A percentile compares a stretch with the other conserved stretches of the same genome.
Evolutionary conservation across 2,797 vertebrate genomes (phyloP).

Genomic region (Halcyon badia): DNA sequence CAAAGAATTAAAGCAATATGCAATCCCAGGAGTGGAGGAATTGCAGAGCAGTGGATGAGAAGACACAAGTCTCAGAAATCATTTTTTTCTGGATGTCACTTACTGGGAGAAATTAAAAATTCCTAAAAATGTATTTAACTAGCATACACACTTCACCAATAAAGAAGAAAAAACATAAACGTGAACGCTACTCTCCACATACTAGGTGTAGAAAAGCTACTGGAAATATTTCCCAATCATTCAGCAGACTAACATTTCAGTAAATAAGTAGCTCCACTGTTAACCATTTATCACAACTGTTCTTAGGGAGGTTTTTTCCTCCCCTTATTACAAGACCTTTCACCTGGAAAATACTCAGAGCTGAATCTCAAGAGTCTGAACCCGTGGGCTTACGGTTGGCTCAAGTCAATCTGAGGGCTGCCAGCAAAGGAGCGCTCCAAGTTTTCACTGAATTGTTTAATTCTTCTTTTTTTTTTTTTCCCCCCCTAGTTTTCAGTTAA

Average conservation of each 20-base stretch:
- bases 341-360: neutral
- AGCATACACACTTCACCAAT: neutral
- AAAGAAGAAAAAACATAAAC: neutral
- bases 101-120: neutral
- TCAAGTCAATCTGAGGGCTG: neutral
- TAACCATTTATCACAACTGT: conserved; percentile 10
- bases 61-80: neutral
- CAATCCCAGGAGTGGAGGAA: neutral
- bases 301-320: neutral
- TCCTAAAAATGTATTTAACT: neutral
- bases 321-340: neutral
- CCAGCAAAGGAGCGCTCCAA: neutral
- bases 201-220: neutral
- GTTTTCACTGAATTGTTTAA: neutral
- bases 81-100: neutral
- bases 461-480: neutral
- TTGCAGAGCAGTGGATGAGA: neutral
- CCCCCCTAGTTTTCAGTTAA: conserved; percentile 9
- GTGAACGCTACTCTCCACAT: neutral
- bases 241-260: neutral
- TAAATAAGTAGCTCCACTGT: conserved; percentile 2
- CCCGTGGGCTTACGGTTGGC: neutral
- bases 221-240: neutral
- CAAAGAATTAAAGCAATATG: conserved; percentile 4
- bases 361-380: conserved; percentile 6